Percentiles rank a stretch among this genome's conserved stretches.
Evolutionary conservation across 2,113 vertebrate genomes (phyloP).

Genomic region (Crotalus tigris): DNA sequence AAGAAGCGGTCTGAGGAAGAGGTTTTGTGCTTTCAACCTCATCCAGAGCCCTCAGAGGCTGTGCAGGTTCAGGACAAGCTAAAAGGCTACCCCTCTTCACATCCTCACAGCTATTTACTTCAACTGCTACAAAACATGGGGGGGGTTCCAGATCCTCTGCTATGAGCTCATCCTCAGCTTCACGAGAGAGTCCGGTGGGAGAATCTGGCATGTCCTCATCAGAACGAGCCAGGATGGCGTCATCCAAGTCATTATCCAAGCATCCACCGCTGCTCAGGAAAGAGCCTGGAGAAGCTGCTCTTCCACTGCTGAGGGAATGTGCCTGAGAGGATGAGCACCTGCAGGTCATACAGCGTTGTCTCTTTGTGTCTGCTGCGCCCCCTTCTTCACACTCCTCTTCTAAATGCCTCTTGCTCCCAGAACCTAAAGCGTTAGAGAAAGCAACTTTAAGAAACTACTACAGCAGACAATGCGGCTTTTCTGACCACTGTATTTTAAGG

Average conservation of each 20-base stretch:
- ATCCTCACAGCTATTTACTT: background rate
- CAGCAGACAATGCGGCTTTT: background rate
- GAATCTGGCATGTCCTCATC: conserved; percentile 60
- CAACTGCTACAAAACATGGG: background rate
- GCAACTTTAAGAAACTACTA: background rate
- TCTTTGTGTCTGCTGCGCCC: conserved; percentile 30
- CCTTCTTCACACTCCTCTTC: background rate
- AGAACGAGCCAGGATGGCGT: conserved; percentile 65
- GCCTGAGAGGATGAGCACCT: conserved; percentile 26
- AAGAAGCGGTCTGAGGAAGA: background rate
- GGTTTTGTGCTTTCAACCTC: background rate
- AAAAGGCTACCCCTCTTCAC: background rate
- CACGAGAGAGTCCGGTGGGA: conserved; percentile 61
- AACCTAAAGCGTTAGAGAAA: background rate
- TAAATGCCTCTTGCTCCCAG: conserved; percentile 35
- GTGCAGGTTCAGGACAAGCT: background rate
- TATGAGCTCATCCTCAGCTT: conserved; percentile 68
- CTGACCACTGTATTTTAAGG: background rate
- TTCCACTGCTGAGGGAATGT: conserved; percentile 22
- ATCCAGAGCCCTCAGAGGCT: background rate
- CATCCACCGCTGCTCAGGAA: background rate
- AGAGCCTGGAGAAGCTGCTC: conserved; percentile 39
- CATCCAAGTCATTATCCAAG: conserved; percentile 55
- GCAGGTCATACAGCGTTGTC: background rate
- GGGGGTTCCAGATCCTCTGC: conserved; percentile 42